Percentiles rank a stretch among this genome's conserved stretches.
Evolutionary conservation across 2,113 vertebrate species (phyloP).

Genomic region (Cnemophilus loriae): DNA sequence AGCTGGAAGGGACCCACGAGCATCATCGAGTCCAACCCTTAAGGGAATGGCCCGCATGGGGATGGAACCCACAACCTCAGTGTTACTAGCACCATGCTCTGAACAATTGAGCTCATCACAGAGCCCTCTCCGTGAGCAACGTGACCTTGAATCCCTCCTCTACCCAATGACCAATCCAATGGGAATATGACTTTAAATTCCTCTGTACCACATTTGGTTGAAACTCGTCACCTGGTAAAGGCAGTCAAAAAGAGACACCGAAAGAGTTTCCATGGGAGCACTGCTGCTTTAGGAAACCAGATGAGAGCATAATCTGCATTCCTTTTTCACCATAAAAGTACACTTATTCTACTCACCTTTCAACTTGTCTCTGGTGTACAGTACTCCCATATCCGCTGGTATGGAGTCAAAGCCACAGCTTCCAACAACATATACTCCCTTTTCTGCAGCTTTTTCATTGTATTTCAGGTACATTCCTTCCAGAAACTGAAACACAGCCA

Average conservation of each 20-base stretch:
- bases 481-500: slow-evolving; percentile 82
- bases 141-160: neutral
- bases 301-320: neutral
- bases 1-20: neutral
- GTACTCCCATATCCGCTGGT: slow-evolving; percentile 91
- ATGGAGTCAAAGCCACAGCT: slow-evolving; percentile 97
- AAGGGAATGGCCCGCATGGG: neutral
- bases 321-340: neutral
- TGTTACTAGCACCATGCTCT: neutral
- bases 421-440: slow-evolving; percentile 87
- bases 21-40: neutral
- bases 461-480: slow-evolving; percentile 91
- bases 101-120: neutral
- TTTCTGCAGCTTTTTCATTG: slow-evolving; percentile 82
- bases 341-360: slow-evolving; percentile 76
- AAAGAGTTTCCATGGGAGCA: neutral
- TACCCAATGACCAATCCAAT: neutral
- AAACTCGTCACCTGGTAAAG: neutral
- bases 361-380: slow-evolving; percentile 88
- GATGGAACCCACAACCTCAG: accelerated
- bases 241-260: neutral
- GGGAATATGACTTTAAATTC: neutral
- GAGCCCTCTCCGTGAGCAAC: neutral
- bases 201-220: neutral
- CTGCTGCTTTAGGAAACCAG: neutral